Percentiles rank a stretch among this genome's conserved stretches.
These are phyloP conservation scores for human DNA, from an alignment of 2,113 vertebrate genomes.

Conservation along the genomic window DNA sequence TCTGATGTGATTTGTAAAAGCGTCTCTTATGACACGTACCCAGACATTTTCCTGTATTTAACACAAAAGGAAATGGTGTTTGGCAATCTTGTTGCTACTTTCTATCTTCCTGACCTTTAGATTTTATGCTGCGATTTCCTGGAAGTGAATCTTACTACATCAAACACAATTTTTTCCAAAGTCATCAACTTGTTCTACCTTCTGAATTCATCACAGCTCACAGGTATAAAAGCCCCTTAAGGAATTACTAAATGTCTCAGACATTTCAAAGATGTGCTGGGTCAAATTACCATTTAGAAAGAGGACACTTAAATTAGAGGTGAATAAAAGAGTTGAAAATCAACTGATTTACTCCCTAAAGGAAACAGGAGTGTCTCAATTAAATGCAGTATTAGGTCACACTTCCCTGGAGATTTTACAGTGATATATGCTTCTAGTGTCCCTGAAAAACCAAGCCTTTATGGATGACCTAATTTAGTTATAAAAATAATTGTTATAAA, in stretches of 20 bases:
- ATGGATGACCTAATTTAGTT: conserved; percentile 74
- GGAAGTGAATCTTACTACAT: conserved; percentile 57
- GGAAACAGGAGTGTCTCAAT: conserved; percentile 68
- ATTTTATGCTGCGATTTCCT: conserved; percentile 73
- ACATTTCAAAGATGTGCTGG: conserved; percentile 75
- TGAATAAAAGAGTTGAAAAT: conserved; percentile 72
- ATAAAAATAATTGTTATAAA: conserved; percentile 72
- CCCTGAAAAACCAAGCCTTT: conserved; percentile 64
- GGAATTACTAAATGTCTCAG: conserved; percentile 68
- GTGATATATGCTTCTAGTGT: conserved; percentile 28
- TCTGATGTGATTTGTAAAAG: not conserved
- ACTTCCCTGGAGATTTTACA: conserved; percentile 68
- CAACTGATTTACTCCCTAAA: conserved; percentile 67
- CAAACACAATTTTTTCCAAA: conserved; percentile 51
- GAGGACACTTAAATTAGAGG: conserved; percentile 73
- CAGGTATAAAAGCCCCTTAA: conserved; percentile 60
- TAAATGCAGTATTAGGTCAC: conserved; percentile 69
- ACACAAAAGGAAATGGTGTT: conserved; percentile 41
- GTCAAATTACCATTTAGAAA: conserved; percentile 76
- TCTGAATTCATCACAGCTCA: conserved; percentile 64
- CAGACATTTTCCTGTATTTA: conserved; percentile 20
- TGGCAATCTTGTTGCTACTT: not conserved
- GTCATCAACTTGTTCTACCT: conserved; percentile 70
- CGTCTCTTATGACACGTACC: not conserved
- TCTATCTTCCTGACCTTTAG: conserved; percentile 53